Evolutionary conservation across 2,113 vertebrate species (phyloP), one percentile per base, ranked within the genome.

Genomic region (Synodontis membranacea): DNA sequence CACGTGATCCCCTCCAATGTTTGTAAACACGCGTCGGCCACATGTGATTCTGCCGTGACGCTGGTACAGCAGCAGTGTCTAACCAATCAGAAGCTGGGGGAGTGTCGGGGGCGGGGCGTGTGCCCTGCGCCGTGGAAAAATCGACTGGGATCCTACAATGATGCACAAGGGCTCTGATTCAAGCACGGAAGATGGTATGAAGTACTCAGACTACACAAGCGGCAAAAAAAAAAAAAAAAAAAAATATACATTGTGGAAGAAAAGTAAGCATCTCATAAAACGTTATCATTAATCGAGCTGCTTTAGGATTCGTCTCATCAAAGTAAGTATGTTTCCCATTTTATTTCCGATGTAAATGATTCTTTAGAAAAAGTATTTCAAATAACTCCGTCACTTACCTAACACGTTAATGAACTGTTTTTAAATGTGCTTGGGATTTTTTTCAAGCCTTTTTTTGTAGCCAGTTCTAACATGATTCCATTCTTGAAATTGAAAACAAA

Each of bases 21-120:
- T 96, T 96, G 95, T 96, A 96, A 95, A 96, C 94, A 96, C 93
- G 95, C 95, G 95, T 95, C 94, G 91, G 85, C 91, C 93, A 94
- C 95, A 95, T 94, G 94, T 96, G 95, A 96, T 94, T 92, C 79
- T 80, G 91, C 90, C 76, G 90, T 91, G 86, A 93, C 92, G 91
- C 84, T 90, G 84, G 89, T 81, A 89, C 89, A 90, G 87, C 83
- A 46, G 64, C 42, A 80, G n/a, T 23, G 56, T 5, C n/a, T 14
- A 85, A 4, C 95, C 95, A 95, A 94, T 88, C 93, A 88, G 88
- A n/a, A 31, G 5, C 42, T 79, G 93, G 94, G 93, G 95, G 94
- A 92, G 95, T 94, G 94, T 93, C 88, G 82, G 91, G 93, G 95
- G 94, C 93, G 93, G 89, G 90, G 90, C 21, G 54, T 10, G 84